Evolutionary conservation across 2,113 vertebrate genomes (phyloP).

Genomic region (Corydoras sp.): DNA sequence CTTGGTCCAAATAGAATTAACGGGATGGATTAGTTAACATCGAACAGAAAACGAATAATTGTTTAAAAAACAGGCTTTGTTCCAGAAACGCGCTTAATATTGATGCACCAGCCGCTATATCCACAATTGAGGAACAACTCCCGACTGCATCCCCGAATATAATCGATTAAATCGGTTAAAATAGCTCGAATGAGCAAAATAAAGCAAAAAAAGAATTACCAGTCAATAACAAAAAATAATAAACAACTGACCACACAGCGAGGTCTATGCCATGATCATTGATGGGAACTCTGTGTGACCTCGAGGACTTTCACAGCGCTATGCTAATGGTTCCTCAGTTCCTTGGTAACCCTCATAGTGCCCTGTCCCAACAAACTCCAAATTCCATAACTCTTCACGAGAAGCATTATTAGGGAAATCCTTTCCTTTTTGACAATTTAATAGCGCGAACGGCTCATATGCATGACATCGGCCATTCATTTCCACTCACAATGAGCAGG

Average conservation of each 20-base stretch:
- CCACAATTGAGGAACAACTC: constrained; percentile 1
- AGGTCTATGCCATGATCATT: constrained; percentile 47
- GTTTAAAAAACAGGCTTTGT: constrained; percentile 20
- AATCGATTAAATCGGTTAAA: too few relatives aligned
- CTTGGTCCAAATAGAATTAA: constrained; percentile 67
- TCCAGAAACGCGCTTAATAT: constrained; percentile 12
- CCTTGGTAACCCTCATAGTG: constrained; percentile 61
- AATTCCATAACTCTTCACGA: constrained; percentile 75
- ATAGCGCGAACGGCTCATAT: constrained; percentile 90
- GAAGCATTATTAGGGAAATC: constrained; percentile 77
- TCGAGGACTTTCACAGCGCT: constrained; percentile 49
- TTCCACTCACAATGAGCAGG: constrained; percentile 79
- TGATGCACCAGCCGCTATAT: background rate
- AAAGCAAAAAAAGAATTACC: background rate
- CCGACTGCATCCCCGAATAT: too few relatives aligned
- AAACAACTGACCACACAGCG: constrained; percentile 48
- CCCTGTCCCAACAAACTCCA: constrained; percentile 62
- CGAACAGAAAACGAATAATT: constrained; percentile 83
- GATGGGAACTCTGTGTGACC: constrained; percentile 71
- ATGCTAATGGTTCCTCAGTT: constrained; percentile 49
- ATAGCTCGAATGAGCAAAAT: background rate
- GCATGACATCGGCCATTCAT: constrained; percentile 88
- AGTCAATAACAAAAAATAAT: constrained; percentile 8
- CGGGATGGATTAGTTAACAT: constrained; percentile 73
- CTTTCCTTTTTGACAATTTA: constrained; percentile 89